Percentiles rank a stretch among this genome's conserved stretches.
Conservation (phyloP, 2,113 vertebrate species). For the Anser brachyrhynchus region DNA sequence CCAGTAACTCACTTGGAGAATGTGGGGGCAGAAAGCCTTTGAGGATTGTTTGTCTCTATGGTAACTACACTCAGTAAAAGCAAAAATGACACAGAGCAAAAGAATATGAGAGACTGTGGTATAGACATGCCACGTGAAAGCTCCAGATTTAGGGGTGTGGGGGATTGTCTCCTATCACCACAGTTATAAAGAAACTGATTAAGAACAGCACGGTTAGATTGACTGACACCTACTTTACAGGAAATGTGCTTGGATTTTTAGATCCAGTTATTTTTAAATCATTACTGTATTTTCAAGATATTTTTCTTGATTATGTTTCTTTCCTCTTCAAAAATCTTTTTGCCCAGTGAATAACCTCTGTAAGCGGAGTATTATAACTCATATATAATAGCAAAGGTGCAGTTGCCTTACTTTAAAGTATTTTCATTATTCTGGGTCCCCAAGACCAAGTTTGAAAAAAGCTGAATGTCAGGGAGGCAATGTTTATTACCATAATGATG, state of each 20-base stretch:
- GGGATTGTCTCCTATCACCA: not conserved
- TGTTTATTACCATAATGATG: not conserved
- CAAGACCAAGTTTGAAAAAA: not conserved
- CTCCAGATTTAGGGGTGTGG: not conserved
- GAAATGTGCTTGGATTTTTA: not conserved
- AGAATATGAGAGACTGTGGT: not conserved
- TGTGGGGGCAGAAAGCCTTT: not conserved
- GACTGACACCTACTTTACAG: not conserved
- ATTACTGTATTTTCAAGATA: not conserved
- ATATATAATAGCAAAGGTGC: not conserved
- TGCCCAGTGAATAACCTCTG: not conserved
- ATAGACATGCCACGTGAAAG: not conserved
- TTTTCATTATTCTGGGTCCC: not conserved
- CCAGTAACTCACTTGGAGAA: not conserved
- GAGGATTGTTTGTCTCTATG: slow-evolving; percentile 53
- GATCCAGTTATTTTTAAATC: not conserved
- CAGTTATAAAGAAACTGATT: not conserved
- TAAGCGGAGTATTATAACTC: not conserved
- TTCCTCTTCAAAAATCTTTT: not conserved
- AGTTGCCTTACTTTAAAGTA: not conserved
- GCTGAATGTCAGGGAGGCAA: not conserved
- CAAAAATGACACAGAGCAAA: not conserved
- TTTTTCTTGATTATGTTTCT: not conserved
- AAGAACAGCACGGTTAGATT: not conserved
- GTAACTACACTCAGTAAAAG: slow-evolving; percentile 19